Percentiles rank a stretch among this genome's conserved stretches.
phyloP scores from a whole-genome alignment of 2,797 vertebrate genomes.

The Centroberyx gerrardi region DNA sequence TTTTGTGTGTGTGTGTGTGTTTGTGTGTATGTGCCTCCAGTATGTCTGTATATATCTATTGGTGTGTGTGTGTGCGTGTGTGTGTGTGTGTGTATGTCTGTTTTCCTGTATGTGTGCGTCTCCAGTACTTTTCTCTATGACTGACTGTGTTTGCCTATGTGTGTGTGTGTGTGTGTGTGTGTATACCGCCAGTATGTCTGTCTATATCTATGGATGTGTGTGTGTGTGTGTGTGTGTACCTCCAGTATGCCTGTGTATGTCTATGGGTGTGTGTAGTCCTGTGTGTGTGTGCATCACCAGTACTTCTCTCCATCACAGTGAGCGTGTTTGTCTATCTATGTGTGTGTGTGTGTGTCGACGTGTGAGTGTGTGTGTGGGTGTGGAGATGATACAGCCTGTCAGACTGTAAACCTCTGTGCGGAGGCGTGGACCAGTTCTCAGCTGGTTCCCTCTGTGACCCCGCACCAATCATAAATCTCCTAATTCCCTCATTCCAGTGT shows the following conservation, averaged over 20 bases:
- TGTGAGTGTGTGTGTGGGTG: slow-evolving; percentile 54
- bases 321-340: neutral
- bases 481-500: slow-evolving; percentile 81
- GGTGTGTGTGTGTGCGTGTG: neutral
- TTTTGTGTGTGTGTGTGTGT: too few species aligned
- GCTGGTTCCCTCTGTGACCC: slow-evolving; percentile 73
- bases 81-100: slow-evolving; percentile 8
- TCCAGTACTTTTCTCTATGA: slow-evolving; percentile 10
- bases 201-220: neutral
- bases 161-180: slow-evolving; percentile 20
- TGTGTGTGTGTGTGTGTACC: too few species aligned
- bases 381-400: slow-evolving; percentile 73
- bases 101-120: neutral
- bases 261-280: too few species aligned
- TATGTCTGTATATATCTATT: neutral
- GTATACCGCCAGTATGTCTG: too few species aligned
- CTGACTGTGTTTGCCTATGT: neutral
- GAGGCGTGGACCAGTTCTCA: slow-evolving; percentile 69
- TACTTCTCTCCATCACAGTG: too few species aligned
- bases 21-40: too few species aligned
- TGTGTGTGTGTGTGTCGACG: slow-evolving; percentile 24
- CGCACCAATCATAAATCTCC: slow-evolving; percentile 77
- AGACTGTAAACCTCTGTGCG: slow-evolving; percentile 74
- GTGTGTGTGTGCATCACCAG: neutral
- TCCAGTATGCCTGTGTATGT: too few species aligned